Conservation (phyloP, 2,888 invertebrate species). For the Catocala nupta region DNA sequence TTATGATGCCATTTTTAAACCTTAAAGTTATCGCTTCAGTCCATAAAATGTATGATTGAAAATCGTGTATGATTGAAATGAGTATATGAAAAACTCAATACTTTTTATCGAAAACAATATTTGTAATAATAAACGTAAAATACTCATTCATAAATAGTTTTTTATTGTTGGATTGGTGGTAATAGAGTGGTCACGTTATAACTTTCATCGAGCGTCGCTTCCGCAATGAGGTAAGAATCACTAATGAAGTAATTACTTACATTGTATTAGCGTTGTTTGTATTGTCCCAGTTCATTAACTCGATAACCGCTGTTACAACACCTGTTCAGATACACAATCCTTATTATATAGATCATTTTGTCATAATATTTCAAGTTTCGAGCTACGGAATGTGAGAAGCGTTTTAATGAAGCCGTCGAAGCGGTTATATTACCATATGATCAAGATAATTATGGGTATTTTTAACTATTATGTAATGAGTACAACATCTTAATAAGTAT, state of each 20-base stretch:
- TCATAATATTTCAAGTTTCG: not conserved
- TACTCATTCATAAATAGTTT: too few relatives aligned
- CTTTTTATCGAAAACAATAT: too few relatives aligned
- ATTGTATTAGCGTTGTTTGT: constrained; percentile 46
- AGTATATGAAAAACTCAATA: too few relatives aligned
- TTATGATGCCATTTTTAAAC: too few relatives aligned
- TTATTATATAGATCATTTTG: too few relatives aligned
- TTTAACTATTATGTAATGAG: not conserved
- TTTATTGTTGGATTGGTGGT: constrained; percentile 47
- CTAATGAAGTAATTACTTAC: constrained; percentile 52
- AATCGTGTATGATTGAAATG: too few relatives aligned
- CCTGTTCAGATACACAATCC: constrained; percentile 20
- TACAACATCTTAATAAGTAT: too few relatives aligned
- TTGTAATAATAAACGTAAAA: too few relatives aligned
- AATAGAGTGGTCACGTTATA: constrained; percentile 56
- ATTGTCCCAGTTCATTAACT: constrained; percentile 65
- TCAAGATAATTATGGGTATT: not conserved
- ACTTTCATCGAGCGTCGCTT: constrained; percentile 55
- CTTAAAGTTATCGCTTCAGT: too few relatives aligned
- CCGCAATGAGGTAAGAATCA: constrained; percentile 66
- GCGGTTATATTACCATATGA: not conserved
- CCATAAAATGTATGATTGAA: too few relatives aligned
- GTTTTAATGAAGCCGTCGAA: constrained; percentile 14
- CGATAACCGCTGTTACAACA: constrained; percentile 46
- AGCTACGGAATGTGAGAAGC: constrained; percentile 18